Conservation (phyloP, 2,113 vertebrate species). For the Myotis yumanensis region DNA sequence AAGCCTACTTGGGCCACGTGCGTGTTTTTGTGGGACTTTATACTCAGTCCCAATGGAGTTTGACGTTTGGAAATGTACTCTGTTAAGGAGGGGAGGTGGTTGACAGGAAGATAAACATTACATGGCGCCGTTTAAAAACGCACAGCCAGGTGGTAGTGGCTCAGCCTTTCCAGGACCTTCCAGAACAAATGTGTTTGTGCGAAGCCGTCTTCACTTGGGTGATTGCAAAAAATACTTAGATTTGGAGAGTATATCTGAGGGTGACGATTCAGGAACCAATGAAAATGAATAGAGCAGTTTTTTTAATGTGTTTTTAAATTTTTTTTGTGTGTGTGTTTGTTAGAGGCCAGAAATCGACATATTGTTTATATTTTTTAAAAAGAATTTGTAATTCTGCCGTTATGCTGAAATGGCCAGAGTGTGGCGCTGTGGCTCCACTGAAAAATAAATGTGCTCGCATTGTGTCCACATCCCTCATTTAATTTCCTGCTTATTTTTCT, state of each 20-base stretch:
- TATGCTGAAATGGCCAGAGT: constrained; percentile 54
- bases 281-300: not conserved
- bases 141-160: not conserved
- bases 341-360: not conserved
- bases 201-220: not conserved
- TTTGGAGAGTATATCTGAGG: not conserved
- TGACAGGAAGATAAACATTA: not conserved
- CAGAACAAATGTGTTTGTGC: not conserved
- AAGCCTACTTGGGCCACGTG: not conserved
- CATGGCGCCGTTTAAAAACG: not conserved
- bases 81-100: not conserved
- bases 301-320: not conserved
- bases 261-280: not conserved
- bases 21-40: not conserved
- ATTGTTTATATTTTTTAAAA: not conserved
- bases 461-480: not conserved
- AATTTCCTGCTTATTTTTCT: constrained; percentile 30
- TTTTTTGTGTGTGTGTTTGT: not conserved
- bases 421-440: constrained; percentile 57
- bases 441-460: not conserved
- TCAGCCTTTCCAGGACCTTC: not conserved
- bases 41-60: not conserved
- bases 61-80: not conserved
- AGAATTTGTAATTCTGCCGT: not conserved
- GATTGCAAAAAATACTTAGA: not conserved